Evolutionary conservation across 2,113 vertebrate genomes (phyloP), one percentile per base, ranked within the genome.

Genomic region (Crotalus tigris): DNA sequence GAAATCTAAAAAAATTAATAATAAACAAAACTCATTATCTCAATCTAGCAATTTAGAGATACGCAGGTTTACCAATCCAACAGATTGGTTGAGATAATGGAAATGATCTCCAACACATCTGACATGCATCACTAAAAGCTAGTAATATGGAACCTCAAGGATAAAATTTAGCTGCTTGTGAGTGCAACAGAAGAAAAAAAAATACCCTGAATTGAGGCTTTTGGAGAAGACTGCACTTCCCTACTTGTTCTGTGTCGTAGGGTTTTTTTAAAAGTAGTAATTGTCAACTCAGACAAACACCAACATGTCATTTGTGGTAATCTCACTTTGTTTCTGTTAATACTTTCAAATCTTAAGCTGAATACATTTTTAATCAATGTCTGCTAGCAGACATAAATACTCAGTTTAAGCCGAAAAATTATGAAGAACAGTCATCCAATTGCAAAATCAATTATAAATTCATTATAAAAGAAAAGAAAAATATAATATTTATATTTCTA

Each of bases 131-230:
- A 90, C 94, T 94, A 88, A 96, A 97, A 96, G 95, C 95, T 95
- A 96, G 94, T 95, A 96, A 95, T 93, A 95, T 94, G 39, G 96
- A 96, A 95, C 95, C 93, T 95, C 96, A 95, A 96, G 95, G 95
- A 95, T 94, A 95, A 96, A 95, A 94, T 95, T 97, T 97, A 96
- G 95, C 95, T 97, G 95, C 94, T 96, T 94, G 94, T 96, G 96
- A 96, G 93, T 94, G 91, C 17, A 81, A 95, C 96, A 96, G 95
- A 96, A 97, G 96, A 95, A 97, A 97, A 97, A 94, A 96, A 95
- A 96, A 91, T 97, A 94, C 95, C 96, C 61, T 93, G 93, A 96
- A 96, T 95, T 96, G 95, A 96, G 95, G 33, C 6, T 81, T 81
- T 81, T 44, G 33, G 17, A 44, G 17, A 39, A 81, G 33, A 39